Percentiles rank a stretch among this genome's conserved stretches.
Evolutionary conservation across 1,140 invertebrate genomes (phyloP).

Genomic region (Chlorops oryzae): DNA sequence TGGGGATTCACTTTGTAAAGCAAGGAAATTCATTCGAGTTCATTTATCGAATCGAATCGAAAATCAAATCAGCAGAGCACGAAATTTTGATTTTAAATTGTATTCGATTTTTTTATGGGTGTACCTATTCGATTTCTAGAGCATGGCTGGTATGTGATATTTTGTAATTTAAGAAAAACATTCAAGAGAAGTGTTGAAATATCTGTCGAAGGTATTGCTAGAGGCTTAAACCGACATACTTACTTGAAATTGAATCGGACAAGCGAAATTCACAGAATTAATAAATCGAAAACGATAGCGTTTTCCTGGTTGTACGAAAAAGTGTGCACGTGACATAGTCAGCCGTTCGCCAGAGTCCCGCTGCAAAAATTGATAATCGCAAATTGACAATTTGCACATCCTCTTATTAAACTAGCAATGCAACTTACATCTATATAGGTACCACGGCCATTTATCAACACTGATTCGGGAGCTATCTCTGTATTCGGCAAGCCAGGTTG

Average conservation of each 20-base stretch:
- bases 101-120: no score
- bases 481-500: slow-evolving; percentile 17
- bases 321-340: slow-evolving; percentile 15
- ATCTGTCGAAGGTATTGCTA: no score
- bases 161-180: no score
- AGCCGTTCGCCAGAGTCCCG: neutral
- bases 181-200: no score
- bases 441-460: slow-evolving; percentile 52
- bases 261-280: slow-evolving; percentile 51
- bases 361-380: neutral
- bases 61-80: no score
- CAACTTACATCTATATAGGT: slow-evolving; percentile 21
- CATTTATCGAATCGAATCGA: no score
- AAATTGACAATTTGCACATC: neutral
- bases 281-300: slow-evolving; percentile 53
- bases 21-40: no score
- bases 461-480: slow-evolving; percentile 41
- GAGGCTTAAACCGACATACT: neutral
- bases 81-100: no score
- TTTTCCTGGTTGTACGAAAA: slow-evolving; percentile 27
- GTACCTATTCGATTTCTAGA: no score
- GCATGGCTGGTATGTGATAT: no score
- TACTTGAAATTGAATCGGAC: slow-evolving; percentile 50
- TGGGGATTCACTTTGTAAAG: no score
- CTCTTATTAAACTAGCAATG: neutral